Evolutionary conservation across 2,888 invertebrate species (phyloP), one percentile per base, ranked within the genome.

Genomic region (Antitype chi): DNA sequence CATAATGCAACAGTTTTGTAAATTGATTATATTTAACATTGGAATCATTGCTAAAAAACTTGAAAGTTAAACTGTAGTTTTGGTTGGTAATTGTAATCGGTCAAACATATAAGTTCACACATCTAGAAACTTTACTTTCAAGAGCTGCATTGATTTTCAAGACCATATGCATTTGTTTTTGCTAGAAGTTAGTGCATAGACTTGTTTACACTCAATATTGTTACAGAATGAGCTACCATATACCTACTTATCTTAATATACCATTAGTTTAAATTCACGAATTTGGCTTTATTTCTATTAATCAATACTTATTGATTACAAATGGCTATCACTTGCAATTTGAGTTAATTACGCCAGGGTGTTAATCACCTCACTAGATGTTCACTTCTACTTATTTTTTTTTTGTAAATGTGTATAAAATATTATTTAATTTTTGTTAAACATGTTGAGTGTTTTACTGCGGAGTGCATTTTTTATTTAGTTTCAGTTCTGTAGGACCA

Each of bases 321-420:
- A 64, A 66, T 38, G 13, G 28, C 15, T 70, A 28, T 72, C 13
- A 28, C 68, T 75, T 71, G 66, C 47, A 53, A 78, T 74, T 60
- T 49, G 60, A 73, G 66, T 73, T 73, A 74, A 63, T 73, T 69
- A 82, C 25, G 25, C 52, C 74, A 76, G 68, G 57, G 67, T 63
- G 59, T 63, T 17, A 67, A 67, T 81, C 59, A 52, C 59, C 28
- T 20, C 32, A 15, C 47, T 64, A 73, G 28, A 32, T 74, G 28
- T 63, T 28, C 52, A 57, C 60, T 67, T 77, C 77, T 88, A 71
- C 49, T 74, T 74, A n/a, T 15, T 9, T 11, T 68, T 66, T 66
- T 76, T 78, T 90, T 95, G 93, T 95, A 95, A 94, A 95, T 94
- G 92, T 96, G 93, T 95, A 95, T 92, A 94, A 93, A 57, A 93